These are phyloP conservation scores for Drosophila varians DNA, from an alignment of 1,140 invertebrate species.

Conservation along the genomic window DNA sequence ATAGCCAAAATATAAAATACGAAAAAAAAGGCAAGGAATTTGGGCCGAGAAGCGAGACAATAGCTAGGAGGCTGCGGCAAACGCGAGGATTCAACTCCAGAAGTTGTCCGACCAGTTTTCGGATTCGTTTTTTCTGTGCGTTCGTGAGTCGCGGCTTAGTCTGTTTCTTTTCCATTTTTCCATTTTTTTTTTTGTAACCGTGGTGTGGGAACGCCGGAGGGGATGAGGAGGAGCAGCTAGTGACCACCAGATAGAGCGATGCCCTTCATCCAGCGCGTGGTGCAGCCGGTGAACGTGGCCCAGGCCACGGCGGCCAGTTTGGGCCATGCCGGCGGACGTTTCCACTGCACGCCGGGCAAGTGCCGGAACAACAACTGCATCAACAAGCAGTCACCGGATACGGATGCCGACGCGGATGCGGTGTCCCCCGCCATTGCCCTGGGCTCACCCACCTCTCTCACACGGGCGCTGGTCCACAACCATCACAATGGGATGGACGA, in stretches of 20 bases:
- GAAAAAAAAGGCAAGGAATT: constrained; percentile 52
- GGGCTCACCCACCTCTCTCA: constrained; percentile 36
- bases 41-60: constrained; percentile 66
- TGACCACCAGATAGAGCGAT: constrained; percentile 83
- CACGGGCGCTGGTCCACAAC: constrained; percentile 47
- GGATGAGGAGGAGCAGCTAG: constrained; percentile 47
- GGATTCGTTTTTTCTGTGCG: constrained; percentile 7
- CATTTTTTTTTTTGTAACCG: background rate
- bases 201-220: constrained; percentile 7
- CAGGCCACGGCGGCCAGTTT: constrained; percentile 85
- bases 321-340: constrained; percentile 73
- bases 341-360: constrained; percentile 74
- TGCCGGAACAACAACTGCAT: constrained; percentile 82
- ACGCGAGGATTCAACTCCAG: constrained; percentile 71
- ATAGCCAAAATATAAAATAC: constrained; percentile 23
- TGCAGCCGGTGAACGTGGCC: constrained; percentile 88
- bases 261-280: constrained; percentile 89
- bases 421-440: constrained; percentile 2
- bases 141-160: constrained; percentile 11
- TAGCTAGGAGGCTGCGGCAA: constrained; percentile 50
- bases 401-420: constrained; percentile 8
- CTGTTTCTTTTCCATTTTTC: constrained; percentile 25
- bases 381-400: constrained; percentile 60
- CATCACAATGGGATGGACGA: constrained; percentile 25
- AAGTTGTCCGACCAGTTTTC: constrained; percentile 78